Percentiles rank a stretch among this genome's conserved stretches.
phyloP scores from a whole-genome alignment of 2,888 invertebrate species.

The Ennomos quercinarius region DNA sequence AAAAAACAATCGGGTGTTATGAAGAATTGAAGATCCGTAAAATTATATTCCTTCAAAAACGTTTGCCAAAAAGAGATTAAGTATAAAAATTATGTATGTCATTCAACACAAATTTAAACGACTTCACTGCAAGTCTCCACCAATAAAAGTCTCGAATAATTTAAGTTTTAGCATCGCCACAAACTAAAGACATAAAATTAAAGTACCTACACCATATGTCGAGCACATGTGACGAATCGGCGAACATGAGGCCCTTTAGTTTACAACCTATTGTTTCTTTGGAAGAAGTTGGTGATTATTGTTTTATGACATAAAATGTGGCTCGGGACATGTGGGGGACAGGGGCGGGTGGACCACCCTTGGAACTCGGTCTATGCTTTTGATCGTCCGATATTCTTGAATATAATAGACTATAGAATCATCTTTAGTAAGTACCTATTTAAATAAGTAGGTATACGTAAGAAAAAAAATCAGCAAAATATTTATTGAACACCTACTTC shows the following conservation, averaged over 20 bases:
- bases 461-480: no score
- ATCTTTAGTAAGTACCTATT: no score
- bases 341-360: slow-evolving; percentile 3
- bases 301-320: slow-evolving; percentile 41
- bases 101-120: slow-evolving; percentile 28
- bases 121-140: slow-evolving; percentile 4
- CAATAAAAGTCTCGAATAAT: slow-evolving; percentile 25
- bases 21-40: no score
- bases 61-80: not conserved
- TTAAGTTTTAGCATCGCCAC: slow-evolving; percentile 25
- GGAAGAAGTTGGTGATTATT: slow-evolving; percentile 42
- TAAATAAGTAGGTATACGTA: no score
- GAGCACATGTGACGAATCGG: slow-evolving; percentile 45
- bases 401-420: no score
- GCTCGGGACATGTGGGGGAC: slow-evolving; percentile 21
- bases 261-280: slow-evolving; percentile 27
- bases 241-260: slow-evolving; percentile 8
- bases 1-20: no score
- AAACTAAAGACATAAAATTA: slow-evolving; percentile 18
- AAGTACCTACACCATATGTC: slow-evolving; percentile 15
- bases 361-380: not conserved
- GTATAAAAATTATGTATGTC: slow-evolving; percentile 2
- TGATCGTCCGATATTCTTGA: not conserved
- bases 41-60: not conserved
- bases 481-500: no score